These are phyloP conservation scores for Rallus limicola DNA, from an alignment of 2,113 vertebrate species.

Conservation along the genomic window DNA sequence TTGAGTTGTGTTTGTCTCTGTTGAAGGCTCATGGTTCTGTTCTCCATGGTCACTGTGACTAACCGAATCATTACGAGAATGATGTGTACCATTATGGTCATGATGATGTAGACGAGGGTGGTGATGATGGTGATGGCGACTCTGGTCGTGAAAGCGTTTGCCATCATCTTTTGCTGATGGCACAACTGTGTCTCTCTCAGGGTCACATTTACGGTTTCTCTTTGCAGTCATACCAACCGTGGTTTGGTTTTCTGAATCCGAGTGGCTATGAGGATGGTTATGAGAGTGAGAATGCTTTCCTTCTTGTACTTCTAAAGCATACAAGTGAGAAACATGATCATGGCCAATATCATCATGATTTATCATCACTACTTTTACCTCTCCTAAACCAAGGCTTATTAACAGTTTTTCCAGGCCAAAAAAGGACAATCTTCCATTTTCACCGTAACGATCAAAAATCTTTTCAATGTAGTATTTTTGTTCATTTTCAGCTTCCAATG, in stretches of 20 bases:
- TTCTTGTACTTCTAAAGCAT: slow-evolving; percentile 88
- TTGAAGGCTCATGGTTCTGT: slow-evolving; percentile 67
- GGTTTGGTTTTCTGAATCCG: slow-evolving; percentile 74
- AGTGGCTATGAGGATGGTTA: slow-evolving; percentile 64
- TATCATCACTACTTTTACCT: slow-evolving; percentile 87
- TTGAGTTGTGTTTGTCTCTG: slow-evolving; percentile 77
- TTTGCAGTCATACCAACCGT: slow-evolving; percentile 21
- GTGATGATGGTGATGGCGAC: slow-evolving; percentile 57
- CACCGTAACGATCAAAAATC: slow-evolving; percentile 90
- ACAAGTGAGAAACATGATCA: slow-evolving; percentile 92
- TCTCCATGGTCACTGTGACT: slow-evolving; percentile 55
- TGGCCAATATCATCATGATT: slow-evolving; percentile 93
- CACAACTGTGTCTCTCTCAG: slow-evolving; percentile 52
- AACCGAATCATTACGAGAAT: slow-evolving; percentile 61
- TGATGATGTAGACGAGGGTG: slow-evolving; percentile 66
- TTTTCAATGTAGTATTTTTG: slow-evolving; percentile 93
- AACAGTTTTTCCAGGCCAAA: slow-evolving; percentile 91
- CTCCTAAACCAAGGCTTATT: slow-evolving; percentile 90
- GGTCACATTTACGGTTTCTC: slow-evolving; percentile 67
- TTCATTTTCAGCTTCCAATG: slow-evolving; percentile 80
- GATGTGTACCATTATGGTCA: slow-evolving; percentile 68
- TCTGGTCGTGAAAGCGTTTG: slow-evolving; percentile 50
- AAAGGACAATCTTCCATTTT: slow-evolving; percentile 89
- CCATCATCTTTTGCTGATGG: slow-evolving; percentile 51
- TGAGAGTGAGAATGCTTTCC: slow-evolving; percentile 84